Conservation (phyloP, 2,888 invertebrate species). For the Chesias legatella region DNA sequence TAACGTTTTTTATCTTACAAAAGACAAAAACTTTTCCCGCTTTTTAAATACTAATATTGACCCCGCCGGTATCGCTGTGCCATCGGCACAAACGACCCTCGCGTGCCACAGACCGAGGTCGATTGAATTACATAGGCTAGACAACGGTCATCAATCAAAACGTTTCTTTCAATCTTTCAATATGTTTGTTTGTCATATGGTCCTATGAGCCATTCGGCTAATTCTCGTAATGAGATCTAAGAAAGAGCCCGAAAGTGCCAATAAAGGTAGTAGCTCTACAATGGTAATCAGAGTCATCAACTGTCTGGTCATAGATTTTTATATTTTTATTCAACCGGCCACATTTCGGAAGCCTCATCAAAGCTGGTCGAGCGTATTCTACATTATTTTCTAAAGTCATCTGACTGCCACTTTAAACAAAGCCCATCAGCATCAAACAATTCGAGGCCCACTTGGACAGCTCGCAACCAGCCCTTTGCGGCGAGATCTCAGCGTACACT, state of each 20-base stretch:
- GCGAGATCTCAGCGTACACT: conserved; percentile 62
- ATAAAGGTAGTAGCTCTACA: no score
- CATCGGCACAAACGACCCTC: conserved; percentile 53
- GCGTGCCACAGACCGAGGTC: conserved; percentile 55
- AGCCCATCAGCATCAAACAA: conserved; percentile 19
- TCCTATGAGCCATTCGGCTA: no score
- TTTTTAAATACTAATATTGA: conserved; percentile 28
- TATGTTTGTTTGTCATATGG: no score
- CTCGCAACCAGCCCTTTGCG: conserved; percentile 72
- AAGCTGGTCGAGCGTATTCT: conserved; percentile 11
- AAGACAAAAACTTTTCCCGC: conserved; percentile 22
- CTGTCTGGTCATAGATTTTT: no score
- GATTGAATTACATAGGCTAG: conserved; percentile 64
- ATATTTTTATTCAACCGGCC: no score
- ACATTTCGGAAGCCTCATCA: no score
- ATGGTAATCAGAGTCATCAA: no score
- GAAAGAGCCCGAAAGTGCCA: no score
- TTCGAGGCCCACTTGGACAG: conserved; percentile 54
- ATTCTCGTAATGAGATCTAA: no score
- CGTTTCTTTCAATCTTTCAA: no score
- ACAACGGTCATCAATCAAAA: conserved; percentile 64
- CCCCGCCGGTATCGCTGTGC: conserved; percentile 32
- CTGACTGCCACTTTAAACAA: conserved; percentile 4
- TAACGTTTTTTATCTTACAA: no score
- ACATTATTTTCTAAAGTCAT: no score